Evolutionary conservation across 2,113 vertebrate genomes (phyloP).

Genomic region (Hippopotamus amphibius): DNA sequence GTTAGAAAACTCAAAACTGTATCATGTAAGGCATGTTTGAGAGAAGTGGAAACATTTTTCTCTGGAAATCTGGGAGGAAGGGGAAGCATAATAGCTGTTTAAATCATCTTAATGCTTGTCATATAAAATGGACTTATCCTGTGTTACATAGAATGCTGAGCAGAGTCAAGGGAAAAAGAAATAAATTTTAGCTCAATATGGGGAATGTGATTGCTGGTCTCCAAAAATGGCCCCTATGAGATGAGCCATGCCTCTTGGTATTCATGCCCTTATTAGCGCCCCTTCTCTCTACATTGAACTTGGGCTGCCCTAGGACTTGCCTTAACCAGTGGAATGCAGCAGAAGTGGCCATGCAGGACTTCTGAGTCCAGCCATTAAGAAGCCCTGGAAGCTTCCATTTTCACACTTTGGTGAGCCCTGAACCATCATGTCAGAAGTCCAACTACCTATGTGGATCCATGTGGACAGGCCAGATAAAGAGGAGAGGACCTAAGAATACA

Average conservation of each 20-base stretch:
- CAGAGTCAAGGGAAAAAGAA: neutral
- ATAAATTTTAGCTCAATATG: neutral
- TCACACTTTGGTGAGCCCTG: neutral
- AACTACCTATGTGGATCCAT: neutral
- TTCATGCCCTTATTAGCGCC: neutral
- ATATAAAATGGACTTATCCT: neutral
- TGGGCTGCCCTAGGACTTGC: neutral
- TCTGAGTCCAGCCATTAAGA: neutral
- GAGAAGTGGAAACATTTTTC: neutral
- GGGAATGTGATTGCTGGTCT: neutral
- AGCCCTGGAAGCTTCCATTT: neutral
- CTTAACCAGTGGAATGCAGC: neutral
- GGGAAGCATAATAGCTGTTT: neutral
- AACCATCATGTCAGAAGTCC: neutral
- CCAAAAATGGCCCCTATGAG: neutral
- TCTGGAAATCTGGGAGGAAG: neutral
- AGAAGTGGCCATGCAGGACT: neutral
- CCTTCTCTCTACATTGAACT: neutral
- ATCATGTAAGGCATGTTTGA: neutral
- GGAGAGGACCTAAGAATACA: neutral
- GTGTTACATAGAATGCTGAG: neutral
- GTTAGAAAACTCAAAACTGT: neutral
- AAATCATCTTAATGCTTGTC: slow-evolving; percentile 8
- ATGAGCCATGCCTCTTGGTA: neutral
- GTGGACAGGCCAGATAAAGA: neutral